A percentile compares a stretch with the other conserved stretches of the same genome.
Conservation (phyloP, 2,113 vertebrate species). For the Oenanthe oenanthe region DNA sequence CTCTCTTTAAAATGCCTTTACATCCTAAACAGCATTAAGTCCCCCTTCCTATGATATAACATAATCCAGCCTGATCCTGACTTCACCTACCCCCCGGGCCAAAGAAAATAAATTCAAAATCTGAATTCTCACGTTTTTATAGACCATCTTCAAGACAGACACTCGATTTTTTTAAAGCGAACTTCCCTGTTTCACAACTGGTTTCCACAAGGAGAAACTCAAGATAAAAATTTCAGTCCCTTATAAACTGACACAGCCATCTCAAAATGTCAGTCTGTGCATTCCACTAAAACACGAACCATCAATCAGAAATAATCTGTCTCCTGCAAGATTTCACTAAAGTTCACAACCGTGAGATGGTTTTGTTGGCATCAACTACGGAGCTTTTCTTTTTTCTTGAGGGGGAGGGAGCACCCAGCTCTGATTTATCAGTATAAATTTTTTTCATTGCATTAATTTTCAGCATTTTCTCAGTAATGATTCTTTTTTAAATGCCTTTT, state of each 20-base stretch:
- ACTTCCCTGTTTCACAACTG: not conserved
- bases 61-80: constrained; percentile 40
- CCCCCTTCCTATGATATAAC: constrained; percentile 12
- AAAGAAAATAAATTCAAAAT: constrained; percentile 28
- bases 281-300: constrained; percentile 48
- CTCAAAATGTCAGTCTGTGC: constrained; percentile 37
- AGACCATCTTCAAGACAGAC: not conserved
- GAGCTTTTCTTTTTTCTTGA: constrained; percentile 29
- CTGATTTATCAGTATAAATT: not conserved
- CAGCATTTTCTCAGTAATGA: not conserved
- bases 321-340: constrained; percentile 40
- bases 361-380: not conserved
- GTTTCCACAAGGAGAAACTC: constrained; percentile 12
- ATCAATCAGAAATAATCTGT: constrained; percentile 52
- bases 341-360: constrained; percentile 20
- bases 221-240: constrained; percentile 7
- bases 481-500: constrained; percentile 39
- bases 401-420: not conserved
- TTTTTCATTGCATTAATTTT: not conserved
- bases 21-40: constrained; percentile 24
- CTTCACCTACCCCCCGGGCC: constrained; percentile 3
- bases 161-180: not conserved
- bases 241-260: not conserved
- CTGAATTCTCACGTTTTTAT: constrained; percentile 32
- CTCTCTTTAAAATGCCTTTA: constrained; percentile 51